These are phyloP conservation scores for Phenganax marumi DNA, from an alignment of 92 coral and sea anemone species.

Conservation along the genomic window DNA sequence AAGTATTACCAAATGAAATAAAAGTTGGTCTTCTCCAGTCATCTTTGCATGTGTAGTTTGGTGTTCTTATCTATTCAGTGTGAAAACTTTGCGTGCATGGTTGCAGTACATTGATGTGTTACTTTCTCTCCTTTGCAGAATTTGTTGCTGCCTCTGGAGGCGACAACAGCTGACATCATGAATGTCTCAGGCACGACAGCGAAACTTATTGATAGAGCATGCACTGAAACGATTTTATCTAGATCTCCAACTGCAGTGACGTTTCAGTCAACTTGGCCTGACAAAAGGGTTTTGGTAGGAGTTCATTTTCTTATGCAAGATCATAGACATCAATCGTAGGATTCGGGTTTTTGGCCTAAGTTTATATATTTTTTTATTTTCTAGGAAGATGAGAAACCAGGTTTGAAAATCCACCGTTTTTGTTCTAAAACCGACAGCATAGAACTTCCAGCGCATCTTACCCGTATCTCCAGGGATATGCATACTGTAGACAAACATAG, in stretches of 20 bases:
- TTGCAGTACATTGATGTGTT: neutral
- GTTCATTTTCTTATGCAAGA: neutral
- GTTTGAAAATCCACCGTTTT: conserved; percentile 85
- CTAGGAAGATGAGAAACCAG: conserved; percentile 34
- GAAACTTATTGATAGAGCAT: conserved; percentile 44
- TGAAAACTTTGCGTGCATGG: neutral
- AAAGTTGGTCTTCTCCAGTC: neutral
- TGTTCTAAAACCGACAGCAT: conserved; percentile 76
- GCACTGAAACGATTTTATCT: conserved; percentile 11
- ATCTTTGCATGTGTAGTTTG: conserved; percentile 17
- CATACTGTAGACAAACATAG: conserved; percentile 76
- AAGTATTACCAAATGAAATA: conserved; percentile 9
- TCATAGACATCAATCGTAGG: neutral
- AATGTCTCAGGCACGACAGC: conserved; percentile 63
- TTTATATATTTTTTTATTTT: neutral
- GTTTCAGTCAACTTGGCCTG: conserved; percentile 68
- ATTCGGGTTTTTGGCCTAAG: neutral
- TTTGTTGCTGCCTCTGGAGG: conserved; percentile 61
- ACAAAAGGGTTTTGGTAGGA: conserved; percentile 9
- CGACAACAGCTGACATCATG: conserved; percentile 69
- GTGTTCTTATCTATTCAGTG: neutral
- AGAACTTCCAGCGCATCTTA: conserved; percentile 75
- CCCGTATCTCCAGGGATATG: conserved; percentile 73
- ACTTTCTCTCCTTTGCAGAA: conserved; percentile 18
- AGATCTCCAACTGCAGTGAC: conserved; percentile 29